A percentile compares a stretch with the other conserved stretches of the same genome.
Evolutionary conservation across 2,797 vertebrate genomes (phyloP).

Genomic region (Linurgus olivaceus): DNA sequence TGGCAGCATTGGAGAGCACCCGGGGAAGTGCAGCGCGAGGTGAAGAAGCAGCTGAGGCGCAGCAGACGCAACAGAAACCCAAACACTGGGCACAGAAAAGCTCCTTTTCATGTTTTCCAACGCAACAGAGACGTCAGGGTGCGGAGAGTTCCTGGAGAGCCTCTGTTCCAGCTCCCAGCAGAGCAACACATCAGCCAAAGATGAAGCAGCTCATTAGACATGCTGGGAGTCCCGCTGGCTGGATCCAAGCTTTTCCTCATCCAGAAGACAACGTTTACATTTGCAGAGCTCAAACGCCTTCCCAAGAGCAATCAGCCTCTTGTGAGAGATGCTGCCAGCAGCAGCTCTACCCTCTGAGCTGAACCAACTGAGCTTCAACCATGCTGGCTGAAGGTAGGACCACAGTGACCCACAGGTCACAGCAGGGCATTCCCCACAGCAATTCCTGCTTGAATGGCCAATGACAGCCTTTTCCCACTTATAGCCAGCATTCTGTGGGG

Average conservation of each 20-base stretch:
- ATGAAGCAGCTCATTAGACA: conserved; percentile 20
- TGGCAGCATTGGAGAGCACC: neutral
- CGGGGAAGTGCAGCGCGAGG: neutral
- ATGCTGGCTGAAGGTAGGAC: accelerated
- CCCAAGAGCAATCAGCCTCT: neutral
- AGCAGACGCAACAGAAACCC: neutral
- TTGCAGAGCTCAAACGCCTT: neutral
- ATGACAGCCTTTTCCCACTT: neutral
- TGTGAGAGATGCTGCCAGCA: neutral
- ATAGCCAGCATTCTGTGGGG: neutral
- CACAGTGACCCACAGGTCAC: neutral
- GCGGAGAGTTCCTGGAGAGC: neutral
- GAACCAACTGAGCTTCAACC: neutral
- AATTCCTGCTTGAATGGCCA: neutral
- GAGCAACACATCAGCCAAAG: neutral
- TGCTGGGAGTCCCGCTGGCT: neutral
- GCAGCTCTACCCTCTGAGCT: neutral
- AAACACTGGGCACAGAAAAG: neutral
- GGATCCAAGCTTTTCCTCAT: neutral
- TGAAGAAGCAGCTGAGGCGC: neutral
- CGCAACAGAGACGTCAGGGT: neutral
- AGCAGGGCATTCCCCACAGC: neutral
- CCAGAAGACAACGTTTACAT: neutral
- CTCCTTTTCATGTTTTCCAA: neutral
- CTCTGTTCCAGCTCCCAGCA: conserved; percentile 16